Percentiles rank a stretch among this genome's conserved stretches.
Evolutionary conservation across 1,140 invertebrate species (phyloP).

Genomic region (Chionoecetes opilio): DNA sequence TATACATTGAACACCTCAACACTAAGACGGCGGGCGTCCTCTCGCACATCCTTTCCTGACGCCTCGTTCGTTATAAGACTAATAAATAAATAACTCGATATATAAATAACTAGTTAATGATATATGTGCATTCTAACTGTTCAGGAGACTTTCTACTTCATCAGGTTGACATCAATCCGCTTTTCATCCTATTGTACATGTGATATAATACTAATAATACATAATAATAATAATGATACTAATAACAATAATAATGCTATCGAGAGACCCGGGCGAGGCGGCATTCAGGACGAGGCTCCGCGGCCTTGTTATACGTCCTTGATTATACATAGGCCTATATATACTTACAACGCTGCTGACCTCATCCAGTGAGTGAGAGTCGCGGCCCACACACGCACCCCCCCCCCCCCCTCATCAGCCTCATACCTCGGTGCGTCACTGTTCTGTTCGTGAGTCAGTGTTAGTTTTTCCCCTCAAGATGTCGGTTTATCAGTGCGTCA

Average conservation of each 20-base stretch:
- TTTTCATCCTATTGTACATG: slow-evolving; percentile 60
- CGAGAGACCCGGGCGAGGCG: background rate
- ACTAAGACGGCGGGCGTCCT: background rate
- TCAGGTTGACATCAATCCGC: slow-evolving; percentile 51
- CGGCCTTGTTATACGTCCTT: slow-evolving; percentile 2
- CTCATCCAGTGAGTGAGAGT: slow-evolving; percentile 16
- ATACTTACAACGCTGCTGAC: slow-evolving; percentile 18
- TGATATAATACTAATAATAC: slow-evolving; percentile 42
- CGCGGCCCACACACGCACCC: background rate
- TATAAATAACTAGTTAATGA: background rate
- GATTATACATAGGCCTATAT: background rate
- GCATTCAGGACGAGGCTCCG: background rate
- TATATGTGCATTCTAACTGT: background rate
- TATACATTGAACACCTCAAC: background rate
- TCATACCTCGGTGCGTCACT: no score
- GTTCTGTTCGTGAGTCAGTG: no score
- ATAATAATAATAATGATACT: slow-evolving; percentile 25
- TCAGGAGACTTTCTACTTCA: slow-evolving; percentile 45
- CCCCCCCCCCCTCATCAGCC: background rate
- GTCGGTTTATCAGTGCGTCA: no score
- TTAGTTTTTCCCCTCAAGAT: no score
- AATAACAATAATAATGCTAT: slow-evolving; percentile 10
- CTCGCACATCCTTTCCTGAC: slow-evolving; percentile 16
- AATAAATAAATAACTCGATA: background rate
- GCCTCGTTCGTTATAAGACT: background rate